These are phyloP conservation scores for Malurus splendens DNA, from an alignment of 2,797 vertebrate species.

Conservation along the genomic window DNA sequence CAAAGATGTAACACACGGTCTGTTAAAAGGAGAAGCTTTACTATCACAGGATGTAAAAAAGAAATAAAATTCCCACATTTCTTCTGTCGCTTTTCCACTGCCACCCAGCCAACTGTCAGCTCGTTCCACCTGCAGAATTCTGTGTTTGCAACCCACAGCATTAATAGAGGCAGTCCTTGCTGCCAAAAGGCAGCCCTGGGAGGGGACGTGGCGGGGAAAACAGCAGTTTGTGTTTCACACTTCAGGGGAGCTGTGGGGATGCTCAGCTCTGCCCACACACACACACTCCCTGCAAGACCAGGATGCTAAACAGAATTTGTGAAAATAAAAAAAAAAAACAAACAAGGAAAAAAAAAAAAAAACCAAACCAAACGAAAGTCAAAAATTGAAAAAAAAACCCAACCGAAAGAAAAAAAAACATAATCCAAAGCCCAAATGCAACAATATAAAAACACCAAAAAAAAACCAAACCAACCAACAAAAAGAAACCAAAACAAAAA, in stretches of 20 bases:
- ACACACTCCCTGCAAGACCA: neutral
- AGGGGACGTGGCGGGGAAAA: neutral
- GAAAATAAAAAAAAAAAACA: neutral
- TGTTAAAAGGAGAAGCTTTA: neutral
- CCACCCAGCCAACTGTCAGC: neutral
- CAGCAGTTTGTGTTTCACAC: neutral
- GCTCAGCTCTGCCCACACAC: neutral
- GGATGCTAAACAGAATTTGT: neutral
- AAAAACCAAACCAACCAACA: neutral
- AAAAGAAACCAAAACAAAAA: neutral
- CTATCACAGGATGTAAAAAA: neutral
- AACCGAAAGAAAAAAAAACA: no score
- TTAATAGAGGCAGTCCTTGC: neutral
- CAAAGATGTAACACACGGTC: rapidly evolving
- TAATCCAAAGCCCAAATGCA: neutral
- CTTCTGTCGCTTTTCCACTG: neutral
- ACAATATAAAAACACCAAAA: neutral
- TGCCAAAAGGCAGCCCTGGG: neutral
- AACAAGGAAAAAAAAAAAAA: no score
- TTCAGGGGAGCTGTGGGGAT: neutral
- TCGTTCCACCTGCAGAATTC: neutral
- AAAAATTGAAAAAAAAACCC: no score
- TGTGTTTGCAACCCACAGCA: neutral
- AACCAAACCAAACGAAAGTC: no score
- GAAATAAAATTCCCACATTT: neutral